A percentile compares a stretch with the other conserved stretches of the same genome.
phyloP scores from a whole-genome alignment of 2,888 invertebrate genomes.

The Limnephilus lunatus region DNA sequence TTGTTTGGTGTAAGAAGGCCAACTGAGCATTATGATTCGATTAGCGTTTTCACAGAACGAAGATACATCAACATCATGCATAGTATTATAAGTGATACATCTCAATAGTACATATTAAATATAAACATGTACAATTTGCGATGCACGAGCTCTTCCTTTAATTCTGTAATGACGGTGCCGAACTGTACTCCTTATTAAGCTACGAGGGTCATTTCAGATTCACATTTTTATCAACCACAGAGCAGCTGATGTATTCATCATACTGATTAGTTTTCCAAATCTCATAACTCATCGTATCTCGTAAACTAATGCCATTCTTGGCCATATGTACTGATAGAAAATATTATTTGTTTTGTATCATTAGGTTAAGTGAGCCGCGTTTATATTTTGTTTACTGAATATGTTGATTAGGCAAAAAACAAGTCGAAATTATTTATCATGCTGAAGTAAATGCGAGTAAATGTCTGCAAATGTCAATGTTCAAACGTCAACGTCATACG shows the following conservation, averaged over 20 bases:
- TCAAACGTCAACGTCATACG: no score
- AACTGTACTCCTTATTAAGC: not conserved
- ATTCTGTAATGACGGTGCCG: not conserved
- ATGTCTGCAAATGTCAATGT: no score
- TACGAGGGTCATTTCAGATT: not conserved
- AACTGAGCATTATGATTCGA: not conserved
- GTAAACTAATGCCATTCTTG: not conserved
- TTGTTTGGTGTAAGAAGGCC: not conserved
- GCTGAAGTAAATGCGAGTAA: no score
- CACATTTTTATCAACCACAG: not conserved
- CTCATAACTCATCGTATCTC: not conserved
- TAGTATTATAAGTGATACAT: not conserved
- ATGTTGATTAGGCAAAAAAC: no score
- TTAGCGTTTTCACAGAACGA: not conserved
- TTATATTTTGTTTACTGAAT: no score
- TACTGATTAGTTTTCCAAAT: not conserved
- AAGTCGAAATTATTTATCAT: no score
- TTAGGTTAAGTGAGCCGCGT: no score
- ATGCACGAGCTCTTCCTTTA: not conserved
- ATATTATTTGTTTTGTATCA: not conserved
- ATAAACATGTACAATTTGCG: slow-evolving; percentile 2
- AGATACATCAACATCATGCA: not conserved
- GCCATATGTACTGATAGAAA: not conserved
- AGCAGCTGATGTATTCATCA: not conserved
- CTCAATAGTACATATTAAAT: not conserved